Base-by-base conservation (phyloP, 2,113 vertebrate genomes). In the Hemibagrus wyckioides region DNA sequence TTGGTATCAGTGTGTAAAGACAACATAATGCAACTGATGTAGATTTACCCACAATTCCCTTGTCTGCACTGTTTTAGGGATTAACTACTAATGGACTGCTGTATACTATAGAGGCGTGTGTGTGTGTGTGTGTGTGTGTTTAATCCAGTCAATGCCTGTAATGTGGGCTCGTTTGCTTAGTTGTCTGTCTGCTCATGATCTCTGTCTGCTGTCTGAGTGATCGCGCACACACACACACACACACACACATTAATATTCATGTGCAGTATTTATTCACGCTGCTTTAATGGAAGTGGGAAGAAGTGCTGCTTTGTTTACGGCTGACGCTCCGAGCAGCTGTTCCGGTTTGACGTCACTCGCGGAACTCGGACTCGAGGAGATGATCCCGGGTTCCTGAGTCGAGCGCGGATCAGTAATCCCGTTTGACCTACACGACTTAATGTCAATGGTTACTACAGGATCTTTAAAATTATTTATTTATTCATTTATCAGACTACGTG, bases 21-120 rank as follows among this genome's bases (percentile, higher is more conserved):
- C 36, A 21, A n/a, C 39, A 41, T 82, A 82, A 81, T 81, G n/a
- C 50, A 6, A 39, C 10, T 9, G 44, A 61, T 21, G 15, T 36
- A 21, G 36, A 61, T 57, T 73, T 56, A 73, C 50, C 69, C 48
- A 73, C 33, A 73, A 59, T 57, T 56, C 36, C 48, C 28, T 2
- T 30, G 54, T n/a, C 7, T 76, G 36, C 14, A 7, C 9, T 77
- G 28, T 28, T 57, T n/a, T 23, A 61, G 71, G 69, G 36, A 85
- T 76, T 76, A 61, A 36, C 36, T 57, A 19, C 83, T 75, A 84
- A 84, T 84, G 23, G 67, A 39, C 25, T 57, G 69, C 52, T 73
- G 33, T 57, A 44, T 6, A 21, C 50, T 77, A 36, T 15, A 50
- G 39, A n/a, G 11, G 28, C 41, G 80, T 48, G 57, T 21, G 73